These are phyloP conservation scores for Anastrepha obliqua DNA, from an alignment of 1,140 invertebrate genomes.

Conservation along the genomic window DNA sequence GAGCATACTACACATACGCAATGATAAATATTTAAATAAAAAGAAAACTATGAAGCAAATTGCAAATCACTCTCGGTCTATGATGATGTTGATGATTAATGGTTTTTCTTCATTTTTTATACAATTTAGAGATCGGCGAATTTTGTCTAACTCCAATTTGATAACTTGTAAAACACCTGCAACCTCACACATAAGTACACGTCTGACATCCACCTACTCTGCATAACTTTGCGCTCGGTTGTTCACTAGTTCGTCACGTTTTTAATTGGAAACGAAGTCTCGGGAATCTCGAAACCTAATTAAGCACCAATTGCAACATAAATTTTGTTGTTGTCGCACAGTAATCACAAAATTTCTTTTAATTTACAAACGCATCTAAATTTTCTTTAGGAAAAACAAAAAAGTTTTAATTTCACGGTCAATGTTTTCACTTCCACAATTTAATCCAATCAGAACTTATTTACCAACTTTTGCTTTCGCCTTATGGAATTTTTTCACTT, in stretches of 20 bases:
- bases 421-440: constrained; percentile 21
- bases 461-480: constrained; percentile 49
- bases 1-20: background rate
- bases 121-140: background rate
- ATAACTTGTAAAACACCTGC: constrained; percentile 1
- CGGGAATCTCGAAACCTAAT: constrained; percentile 50
- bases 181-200: background rate
- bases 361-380: background rate
- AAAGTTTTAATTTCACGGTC: background rate
- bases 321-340: constrained; percentile 28
- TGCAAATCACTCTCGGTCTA: background rate
- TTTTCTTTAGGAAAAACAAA: background rate
- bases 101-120: background rate
- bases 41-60: background rate
- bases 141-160: background rate
- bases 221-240: constrained; percentile 6
- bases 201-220: constrained; percentile 37
- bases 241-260: constrained; percentile 34
- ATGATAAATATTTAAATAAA: background rate
- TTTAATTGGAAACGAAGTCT: constrained; percentile 50
- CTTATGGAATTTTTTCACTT: constrained; percentile 53
- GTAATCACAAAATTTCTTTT: background rate
- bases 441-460: constrained; percentile 42
- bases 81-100: background rate
- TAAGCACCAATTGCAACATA: constrained; percentile 39